Conservation (phyloP, 2,113 vertebrate genomes). For the Taurulus bubalis region DNA sequence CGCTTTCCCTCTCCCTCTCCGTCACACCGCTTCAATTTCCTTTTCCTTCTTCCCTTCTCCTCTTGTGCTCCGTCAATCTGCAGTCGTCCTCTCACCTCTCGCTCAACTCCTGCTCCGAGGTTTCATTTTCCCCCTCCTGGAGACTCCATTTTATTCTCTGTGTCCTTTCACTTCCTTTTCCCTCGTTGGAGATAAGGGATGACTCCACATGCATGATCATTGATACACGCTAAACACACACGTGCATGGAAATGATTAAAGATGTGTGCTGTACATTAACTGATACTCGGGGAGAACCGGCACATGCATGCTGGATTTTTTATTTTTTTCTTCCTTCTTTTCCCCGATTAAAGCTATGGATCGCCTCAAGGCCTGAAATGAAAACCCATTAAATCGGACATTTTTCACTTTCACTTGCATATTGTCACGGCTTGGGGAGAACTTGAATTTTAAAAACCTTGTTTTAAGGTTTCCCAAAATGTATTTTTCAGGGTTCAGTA, state of each 20-base stretch:
- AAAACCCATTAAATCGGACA: conserved; percentile 64
- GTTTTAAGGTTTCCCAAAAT: conserved; percentile 23
- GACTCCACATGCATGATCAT: conserved; percentile 5
- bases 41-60: conserved; percentile 17
- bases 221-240: conserved; percentile 24
- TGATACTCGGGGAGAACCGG: conserved; percentile 23
- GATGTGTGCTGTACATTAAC: conserved; percentile 30
- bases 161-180: conserved; percentile 4
- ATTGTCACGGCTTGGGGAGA: conserved; percentile 43
- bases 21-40: conserved; percentile 31
- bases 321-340: background rate
- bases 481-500: background rate
- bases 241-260: conserved; percentile 29
- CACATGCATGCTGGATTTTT: conserved; percentile 25
- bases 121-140: conserved; percentile 46
- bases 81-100: conserved; percentile 37
- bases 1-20: conserved; percentile 13
- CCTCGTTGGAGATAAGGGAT: conserved; percentile 2
- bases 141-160: conserved; percentile 28
- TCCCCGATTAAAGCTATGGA: conserved; percentile 40
- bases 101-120: conserved; percentile 34
- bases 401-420: conserved; percentile 46
- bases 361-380: conserved; percentile 32
- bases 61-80: conserved; percentile 22
- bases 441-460: background rate